These are phyloP conservation scores for Hippoglossus stenolepis DNA, from an alignment of 2,113 vertebrate species.

Conservation along the genomic window DNA sequence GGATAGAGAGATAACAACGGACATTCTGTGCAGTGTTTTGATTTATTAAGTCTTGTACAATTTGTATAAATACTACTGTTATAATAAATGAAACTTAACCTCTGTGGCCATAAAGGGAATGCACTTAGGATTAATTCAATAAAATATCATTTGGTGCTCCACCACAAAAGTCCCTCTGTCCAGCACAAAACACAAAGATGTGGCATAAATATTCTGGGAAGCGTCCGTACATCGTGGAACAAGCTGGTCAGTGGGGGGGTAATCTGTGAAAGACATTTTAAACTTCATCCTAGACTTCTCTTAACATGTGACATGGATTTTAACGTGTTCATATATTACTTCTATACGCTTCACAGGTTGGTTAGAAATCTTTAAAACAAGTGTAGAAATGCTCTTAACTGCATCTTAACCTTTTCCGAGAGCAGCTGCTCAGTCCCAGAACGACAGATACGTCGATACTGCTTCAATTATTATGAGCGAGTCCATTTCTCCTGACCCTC, in stretches of 20 bases:
- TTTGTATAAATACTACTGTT: slow-evolving; percentile 74
- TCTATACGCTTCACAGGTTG: slow-evolving; percentile 18
- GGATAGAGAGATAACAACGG: slow-evolving; percentile 22
- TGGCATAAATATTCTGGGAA: slow-evolving; percentile 51
- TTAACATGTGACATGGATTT: neutral
- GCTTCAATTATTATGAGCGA: slow-evolving; percentile 68
- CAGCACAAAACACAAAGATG: slow-evolving; percentile 28
- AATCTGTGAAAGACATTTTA: slow-evolving; percentile 33
- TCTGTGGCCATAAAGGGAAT: slow-evolving; percentile 58
- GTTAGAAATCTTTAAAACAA: slow-evolving; percentile 43
- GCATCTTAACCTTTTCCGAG: slow-evolving; percentile 43
- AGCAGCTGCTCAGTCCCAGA: slow-evolving; percentile 56
- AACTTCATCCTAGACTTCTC: neutral
- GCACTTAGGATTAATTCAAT: slow-evolving; percentile 44
- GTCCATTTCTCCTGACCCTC: slow-evolving; percentile 68
- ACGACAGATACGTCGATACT: slow-evolving; percentile 65
- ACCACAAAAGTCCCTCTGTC: slow-evolving; percentile 30
- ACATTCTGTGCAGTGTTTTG: slow-evolving; percentile 56
- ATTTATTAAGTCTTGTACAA: slow-evolving; percentile 84
- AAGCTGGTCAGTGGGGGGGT: slow-evolving; percentile 13
- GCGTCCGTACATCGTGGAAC: slow-evolving; percentile 19
- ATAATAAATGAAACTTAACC: slow-evolving; percentile 58
- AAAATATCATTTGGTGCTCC: slow-evolving; percentile 17
- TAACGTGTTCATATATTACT: slow-evolving; percentile 20
- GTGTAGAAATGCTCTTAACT: slow-evolving; percentile 56